Evolutionary conservation across 2,113 vertebrate genomes (phyloP).

Genomic region (Gobius niger): DNA sequence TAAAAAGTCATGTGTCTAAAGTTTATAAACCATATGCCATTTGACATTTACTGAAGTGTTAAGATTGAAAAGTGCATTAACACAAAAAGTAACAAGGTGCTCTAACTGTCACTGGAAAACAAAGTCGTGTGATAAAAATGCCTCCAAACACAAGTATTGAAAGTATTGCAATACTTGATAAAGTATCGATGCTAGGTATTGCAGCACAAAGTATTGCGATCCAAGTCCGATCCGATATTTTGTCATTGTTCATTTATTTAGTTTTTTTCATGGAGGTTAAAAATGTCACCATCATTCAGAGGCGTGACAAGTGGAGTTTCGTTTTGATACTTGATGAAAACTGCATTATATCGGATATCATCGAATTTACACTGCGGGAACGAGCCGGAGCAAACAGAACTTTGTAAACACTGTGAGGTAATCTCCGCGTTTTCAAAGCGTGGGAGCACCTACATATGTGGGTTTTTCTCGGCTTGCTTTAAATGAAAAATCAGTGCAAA

Average conservation of each 20-base stretch:
- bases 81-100: too few relatives aligned
- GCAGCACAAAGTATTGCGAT: too few relatives aligned
- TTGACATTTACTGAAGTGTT: too few relatives aligned
- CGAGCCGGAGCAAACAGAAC: neutral
- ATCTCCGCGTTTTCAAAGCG: neutral
- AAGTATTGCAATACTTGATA: too few relatives aligned
- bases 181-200: too few relatives aligned
- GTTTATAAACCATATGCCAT: too few relatives aligned
- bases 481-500: slow-evolving; percentile 44
- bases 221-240: too few relatives aligned
- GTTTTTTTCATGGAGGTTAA: slow-evolving; percentile 3
- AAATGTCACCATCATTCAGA: neutral
- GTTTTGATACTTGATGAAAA: neutral
- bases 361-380: neutral
- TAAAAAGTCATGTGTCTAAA: too few relatives aligned
- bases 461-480: slow-evolving; percentile 34
- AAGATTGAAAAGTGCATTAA: too few relatives aligned
- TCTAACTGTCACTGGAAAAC: too few relatives aligned
- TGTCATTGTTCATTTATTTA: neutral
- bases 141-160: too few relatives aligned
- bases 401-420: neutral
- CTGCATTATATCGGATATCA: slow-evolving; percentile 6
- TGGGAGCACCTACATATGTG: slow-evolving; percentile 23
- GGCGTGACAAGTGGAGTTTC: neutral
- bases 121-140: too few relatives aligned